Conservation (phyloP, 1,140 invertebrate species). For the Phthorimaea operculella region DNA sequence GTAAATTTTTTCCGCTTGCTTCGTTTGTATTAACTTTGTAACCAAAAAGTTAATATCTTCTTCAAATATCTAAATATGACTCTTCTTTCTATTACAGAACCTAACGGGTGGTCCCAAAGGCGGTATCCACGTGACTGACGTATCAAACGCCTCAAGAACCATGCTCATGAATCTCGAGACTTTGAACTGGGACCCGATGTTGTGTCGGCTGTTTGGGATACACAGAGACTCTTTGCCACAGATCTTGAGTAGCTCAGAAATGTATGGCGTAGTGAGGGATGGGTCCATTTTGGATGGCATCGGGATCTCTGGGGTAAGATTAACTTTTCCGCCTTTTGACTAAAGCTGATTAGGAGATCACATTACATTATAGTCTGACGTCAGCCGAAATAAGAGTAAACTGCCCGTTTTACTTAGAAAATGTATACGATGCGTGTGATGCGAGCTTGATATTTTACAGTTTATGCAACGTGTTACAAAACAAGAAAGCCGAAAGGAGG, state of each 20-base stretch:
- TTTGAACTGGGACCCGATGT: conserved; percentile 89
- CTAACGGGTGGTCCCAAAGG: conserved; percentile 84
- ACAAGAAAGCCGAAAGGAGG: too few relatives aligned
- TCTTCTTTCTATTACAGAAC: conserved; percentile 71
- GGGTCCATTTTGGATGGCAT: conserved; percentile 80
- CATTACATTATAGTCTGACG: too few relatives aligned
- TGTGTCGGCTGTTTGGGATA: conserved; percentile 82
- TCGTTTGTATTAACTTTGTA: too few relatives aligned
- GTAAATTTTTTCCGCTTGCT: too few relatives aligned
- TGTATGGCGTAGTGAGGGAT: conserved; percentile 81
- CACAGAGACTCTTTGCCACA: conserved; percentile 82
- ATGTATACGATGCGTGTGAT: too few relatives aligned
- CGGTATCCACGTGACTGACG: conserved; percentile 94
- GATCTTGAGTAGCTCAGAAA: conserved; percentile 88
- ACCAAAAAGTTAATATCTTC: too few relatives aligned
- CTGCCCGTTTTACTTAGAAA: too few relatives aligned
- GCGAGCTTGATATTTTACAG: too few relatives aligned
- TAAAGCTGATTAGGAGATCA: too few relatives aligned
- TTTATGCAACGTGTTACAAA: too few relatives aligned
- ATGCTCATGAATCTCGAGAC: conserved; percentile 95
- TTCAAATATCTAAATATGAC: too few relatives aligned
- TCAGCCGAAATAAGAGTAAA: too few relatives aligned
- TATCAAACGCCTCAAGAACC: conserved; percentile 97
- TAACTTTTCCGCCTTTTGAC: not conserved
- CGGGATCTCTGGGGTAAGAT: conserved; percentile 86